A percentile compares a stretch with the other conserved stretches of the same genome.
phyloP scores from a whole-genome alignment of 1,140 invertebrate species.

The Pseudoatta argentina region DNA sequence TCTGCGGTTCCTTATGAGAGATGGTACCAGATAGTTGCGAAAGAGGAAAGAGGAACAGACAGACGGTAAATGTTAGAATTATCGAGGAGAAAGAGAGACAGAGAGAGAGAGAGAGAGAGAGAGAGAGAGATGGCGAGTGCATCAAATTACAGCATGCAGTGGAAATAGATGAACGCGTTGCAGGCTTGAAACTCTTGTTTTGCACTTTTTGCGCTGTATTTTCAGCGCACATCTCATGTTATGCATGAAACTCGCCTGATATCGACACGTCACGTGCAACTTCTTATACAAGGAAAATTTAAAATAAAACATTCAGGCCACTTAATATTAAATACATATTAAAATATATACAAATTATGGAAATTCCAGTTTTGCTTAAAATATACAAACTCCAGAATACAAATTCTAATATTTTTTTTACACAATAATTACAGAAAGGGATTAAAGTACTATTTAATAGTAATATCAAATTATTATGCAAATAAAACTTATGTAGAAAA shows the following conservation, averaged over 20 bases:
- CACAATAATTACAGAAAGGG: too few species aligned
- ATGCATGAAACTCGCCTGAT: constrained; percentile 24
- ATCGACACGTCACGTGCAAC: constrained; percentile 29
- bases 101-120: background rate
- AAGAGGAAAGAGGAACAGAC: background rate
- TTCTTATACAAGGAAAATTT: background rate
- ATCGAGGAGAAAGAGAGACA: constrained; percentile 17
- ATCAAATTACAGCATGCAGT: constrained; percentile 47
- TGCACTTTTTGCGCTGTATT: constrained; percentile 49
- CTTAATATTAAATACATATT: background rate
- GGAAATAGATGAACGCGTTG: constrained; percentile 43
- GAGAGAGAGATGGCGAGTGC: constrained; percentile 5
- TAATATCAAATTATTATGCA: background rate
- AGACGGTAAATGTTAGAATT: constrained; percentile 24
- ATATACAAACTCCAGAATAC: too few species aligned
- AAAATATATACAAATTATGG: background rate
- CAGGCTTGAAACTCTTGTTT: constrained; percentile 35
- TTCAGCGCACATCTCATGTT: constrained; percentile 27
- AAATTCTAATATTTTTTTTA: background rate
- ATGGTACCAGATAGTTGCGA: background rate
- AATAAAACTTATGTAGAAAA: background rate
- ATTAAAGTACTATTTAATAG: too few species aligned
- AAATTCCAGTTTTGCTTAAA: too few species aligned
- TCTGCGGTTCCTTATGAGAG: constrained; percentile 40
- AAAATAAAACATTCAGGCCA: background rate